phyloP scores from a whole-genome alignment of 1,140 invertebrate genomes.

The Bombus breviceps region DNA sequence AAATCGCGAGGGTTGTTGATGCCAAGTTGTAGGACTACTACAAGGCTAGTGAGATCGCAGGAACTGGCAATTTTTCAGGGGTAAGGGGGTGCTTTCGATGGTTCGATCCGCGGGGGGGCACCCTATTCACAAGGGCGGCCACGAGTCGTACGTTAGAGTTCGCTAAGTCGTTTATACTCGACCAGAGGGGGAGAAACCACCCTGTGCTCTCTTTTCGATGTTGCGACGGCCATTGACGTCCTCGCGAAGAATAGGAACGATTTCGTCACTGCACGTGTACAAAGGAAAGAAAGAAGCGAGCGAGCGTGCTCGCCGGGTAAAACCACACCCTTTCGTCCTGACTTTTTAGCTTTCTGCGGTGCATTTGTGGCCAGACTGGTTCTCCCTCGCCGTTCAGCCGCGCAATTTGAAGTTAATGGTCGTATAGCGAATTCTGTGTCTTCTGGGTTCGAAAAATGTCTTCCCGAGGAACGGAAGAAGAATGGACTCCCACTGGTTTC shows the following conservation, averaged over 20 bases:
- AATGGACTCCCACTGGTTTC: neutral
- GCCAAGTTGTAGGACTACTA: constrained; percentile 26
- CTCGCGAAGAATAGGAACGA: constrained; percentile 57
- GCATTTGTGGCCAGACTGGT: constrained; percentile 48
- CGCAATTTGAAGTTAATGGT: constrained; percentile 58
- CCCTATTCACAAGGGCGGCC: constrained; percentile 55
- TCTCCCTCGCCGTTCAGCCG: constrained; percentile 40
- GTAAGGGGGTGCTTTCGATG: constrained; percentile 35
- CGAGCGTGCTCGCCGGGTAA: constrained; percentile 13
- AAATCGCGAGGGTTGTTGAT: constrained; percentile 57
- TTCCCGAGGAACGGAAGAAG: neutral
- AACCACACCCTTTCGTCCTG: constrained; percentile 51
- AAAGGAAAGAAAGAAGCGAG: constrained; percentile 30
- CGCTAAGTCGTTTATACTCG: constrained; percentile 67
- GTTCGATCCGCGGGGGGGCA: constrained; percentile 36
- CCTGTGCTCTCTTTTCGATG: constrained; percentile 10
- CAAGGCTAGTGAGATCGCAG: constrained; percentile 42
- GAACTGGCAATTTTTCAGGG: constrained; percentile 61
- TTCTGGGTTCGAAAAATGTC: neutral
- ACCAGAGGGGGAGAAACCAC: constrained; percentile 25
- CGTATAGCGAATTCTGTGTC: neutral
- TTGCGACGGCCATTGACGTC: constrained; percentile 51
- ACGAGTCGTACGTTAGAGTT: constrained; percentile 61
- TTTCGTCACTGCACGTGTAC: constrained; percentile 41
- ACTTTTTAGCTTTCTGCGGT: constrained; percentile 49